A percentile compares a stretch with the other conserved stretches of the same genome.
Conservation (phyloP, 2,888 invertebrate species). For the Nowickia ferox region DNA sequence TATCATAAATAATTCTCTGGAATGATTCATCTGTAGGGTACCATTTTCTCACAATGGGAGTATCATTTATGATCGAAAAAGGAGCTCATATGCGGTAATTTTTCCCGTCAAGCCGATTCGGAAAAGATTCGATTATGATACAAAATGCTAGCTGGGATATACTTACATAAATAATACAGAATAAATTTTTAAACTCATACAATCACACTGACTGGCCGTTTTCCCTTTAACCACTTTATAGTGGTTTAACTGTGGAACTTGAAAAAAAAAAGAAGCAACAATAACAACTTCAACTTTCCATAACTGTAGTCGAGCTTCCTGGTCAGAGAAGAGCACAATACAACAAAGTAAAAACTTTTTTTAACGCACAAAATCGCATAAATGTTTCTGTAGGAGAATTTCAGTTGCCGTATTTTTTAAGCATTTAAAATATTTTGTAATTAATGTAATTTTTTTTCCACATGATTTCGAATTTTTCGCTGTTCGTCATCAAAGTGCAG, state of each 20-base stretch:
- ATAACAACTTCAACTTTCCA: slow-evolving; percentile 18
- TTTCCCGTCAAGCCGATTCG: too few species aligned
- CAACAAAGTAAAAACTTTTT: background rate
- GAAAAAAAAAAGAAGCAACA: background rate
- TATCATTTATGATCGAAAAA: background rate
- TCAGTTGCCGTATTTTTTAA: slow-evolving; percentile 15
- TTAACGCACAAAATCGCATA: background rate
- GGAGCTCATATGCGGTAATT: background rate
- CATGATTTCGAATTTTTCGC: background rate
- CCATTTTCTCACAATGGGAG: background rate
- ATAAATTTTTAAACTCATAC: slow-evolving; percentile 23
- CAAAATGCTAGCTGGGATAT: too few species aligned
- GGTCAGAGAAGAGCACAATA: background rate
- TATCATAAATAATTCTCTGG: too few species aligned
- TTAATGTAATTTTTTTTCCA: slow-evolving; percentile 28
- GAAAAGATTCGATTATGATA: too few species aligned
- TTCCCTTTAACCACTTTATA: slow-evolving; percentile 45
- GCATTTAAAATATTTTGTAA: slow-evolving; percentile 54
- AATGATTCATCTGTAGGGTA: background rate
- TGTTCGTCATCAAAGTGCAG: background rate
- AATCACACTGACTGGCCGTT: slow-evolving; percentile 8
- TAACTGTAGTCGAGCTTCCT: slow-evolving; percentile 13
- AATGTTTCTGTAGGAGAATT: background rate
- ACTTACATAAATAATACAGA: background rate
- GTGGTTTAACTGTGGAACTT: slow-evolving; percentile 23